Conservation (phyloP, 2,113 vertebrate species). For the Rhodinocichla rosea region DNA sequence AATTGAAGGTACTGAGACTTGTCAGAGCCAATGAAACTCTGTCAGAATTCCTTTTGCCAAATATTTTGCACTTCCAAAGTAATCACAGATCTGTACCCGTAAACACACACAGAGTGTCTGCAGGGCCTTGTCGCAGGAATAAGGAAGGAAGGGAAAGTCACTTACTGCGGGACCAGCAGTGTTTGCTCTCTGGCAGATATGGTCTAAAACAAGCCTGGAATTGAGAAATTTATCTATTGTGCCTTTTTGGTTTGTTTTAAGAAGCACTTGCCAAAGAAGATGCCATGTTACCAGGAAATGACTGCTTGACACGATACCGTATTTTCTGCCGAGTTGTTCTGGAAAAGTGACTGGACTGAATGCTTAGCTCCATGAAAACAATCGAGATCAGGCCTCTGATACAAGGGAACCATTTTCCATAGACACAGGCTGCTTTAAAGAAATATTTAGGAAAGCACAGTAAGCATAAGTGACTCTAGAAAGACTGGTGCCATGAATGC, state of each 20-base stretch:
- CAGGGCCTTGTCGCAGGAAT: neutral
- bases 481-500: neutral
- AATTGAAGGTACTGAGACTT: neutral
- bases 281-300: constrained; percentile 21
- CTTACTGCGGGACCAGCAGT: neutral
- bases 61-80: constrained; percentile 1
- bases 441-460: neutral
- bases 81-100: neutral
- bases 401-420: neutral
- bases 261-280: constrained; percentile 36
- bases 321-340: neutral
- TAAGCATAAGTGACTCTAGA: neutral
- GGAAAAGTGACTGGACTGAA: neutral
- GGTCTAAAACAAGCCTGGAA: neutral
- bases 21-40: neutral
- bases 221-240: constrained; percentile 8
- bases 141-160: constrained; percentile 24
- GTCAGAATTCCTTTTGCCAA: neutral
- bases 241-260: constrained; percentile 20
- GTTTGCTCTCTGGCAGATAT: neutral
- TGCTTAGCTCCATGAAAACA: neutral
- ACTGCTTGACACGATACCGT: neutral
- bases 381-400: neutral
- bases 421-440: neutral
- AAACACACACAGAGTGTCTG: neutral